Evolutionary conservation across 2,797 vertebrate genomes (phyloP).

Genomic region (Craterocephalus amniculus): DNA sequence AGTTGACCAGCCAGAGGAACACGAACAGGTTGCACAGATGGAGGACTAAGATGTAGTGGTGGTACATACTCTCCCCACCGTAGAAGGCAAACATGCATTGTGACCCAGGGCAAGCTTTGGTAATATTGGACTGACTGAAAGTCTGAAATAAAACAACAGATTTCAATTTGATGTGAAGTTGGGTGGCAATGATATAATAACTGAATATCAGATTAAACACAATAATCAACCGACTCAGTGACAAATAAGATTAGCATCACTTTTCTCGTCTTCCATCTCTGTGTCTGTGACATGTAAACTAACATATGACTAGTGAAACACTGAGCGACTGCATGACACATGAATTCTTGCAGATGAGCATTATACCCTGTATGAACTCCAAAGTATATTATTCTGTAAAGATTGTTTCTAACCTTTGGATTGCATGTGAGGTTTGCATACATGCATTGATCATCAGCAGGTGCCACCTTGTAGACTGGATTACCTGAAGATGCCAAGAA

Average conservation of each 20-base stretch:
- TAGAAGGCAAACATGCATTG: conserved; percentile 95
- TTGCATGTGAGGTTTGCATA: conserved; percentile 90
- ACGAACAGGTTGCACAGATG: conserved; percentile 92
- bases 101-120: conserved; percentile 87
- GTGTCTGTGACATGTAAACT: neutral
- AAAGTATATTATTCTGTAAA: neutral
- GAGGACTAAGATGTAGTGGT: conserved; percentile 89
- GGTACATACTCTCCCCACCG: conserved; percentile 90
- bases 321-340: conserved; percentile 4
- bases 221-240: neutral
- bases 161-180: neutral
- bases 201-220: neutral
- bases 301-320: conserved; percentile 6
- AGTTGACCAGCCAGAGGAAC: conserved; percentile 97
- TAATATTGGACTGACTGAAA: conserved; percentile 88
- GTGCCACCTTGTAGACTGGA: conserved; percentile 91
- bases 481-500: conserved; percentile 94
- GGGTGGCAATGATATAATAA: neutral
- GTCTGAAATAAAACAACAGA: conserved; percentile 79
- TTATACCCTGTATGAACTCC: neutral
- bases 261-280: conserved; percentile 2
- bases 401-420: conserved; percentile 83
- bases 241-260: neutral
- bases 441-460: conserved; percentile 85
- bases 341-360: conserved; percentile 5